Conservation (phyloP, 2,888 invertebrate genomes). For the Drosophila subsilvestris region DNA sequence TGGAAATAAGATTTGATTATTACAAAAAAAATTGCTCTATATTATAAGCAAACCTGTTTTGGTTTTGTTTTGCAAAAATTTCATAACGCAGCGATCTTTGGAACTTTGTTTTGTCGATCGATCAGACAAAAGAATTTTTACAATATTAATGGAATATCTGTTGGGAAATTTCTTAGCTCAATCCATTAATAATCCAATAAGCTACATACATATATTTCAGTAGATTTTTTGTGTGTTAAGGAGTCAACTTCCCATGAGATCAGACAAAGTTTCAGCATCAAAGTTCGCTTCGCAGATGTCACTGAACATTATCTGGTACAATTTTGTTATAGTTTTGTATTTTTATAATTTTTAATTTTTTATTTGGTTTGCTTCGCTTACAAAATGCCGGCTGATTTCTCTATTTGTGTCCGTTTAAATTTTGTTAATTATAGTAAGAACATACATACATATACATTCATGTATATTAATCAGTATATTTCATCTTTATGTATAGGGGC, state of each 20-base stretch:
- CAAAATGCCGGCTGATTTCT: conserved; percentile 39
- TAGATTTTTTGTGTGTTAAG: not conserved
- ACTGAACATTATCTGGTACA: conserved; percentile 38
- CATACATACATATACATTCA: conserved; percentile 19
- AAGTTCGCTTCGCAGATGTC: conserved; percentile 24
- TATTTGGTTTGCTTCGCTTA: conserved; percentile 26
- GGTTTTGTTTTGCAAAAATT: conserved; percentile 12
- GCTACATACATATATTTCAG: not conserved
- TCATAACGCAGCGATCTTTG: conserved; percentile 13
- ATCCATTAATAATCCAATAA: not conserved
- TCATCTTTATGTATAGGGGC: conserved; percentile 19
- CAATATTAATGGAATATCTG: conserved; percentile 33
- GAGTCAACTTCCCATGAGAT: conserved; percentile 32
- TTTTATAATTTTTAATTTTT: conserved; percentile 2
- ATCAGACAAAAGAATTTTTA: conserved; percentile 8
- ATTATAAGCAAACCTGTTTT: conserved; percentile 36
- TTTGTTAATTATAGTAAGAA: conserved; percentile 41
- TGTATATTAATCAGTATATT: conserved; percentile 25
- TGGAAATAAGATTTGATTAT: conserved; percentile 39
- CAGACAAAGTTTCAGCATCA: conserved; percentile 29
- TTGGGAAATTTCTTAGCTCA: not conserved
- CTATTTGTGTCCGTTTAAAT: conserved; percentile 43
- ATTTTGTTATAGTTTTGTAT: conserved; percentile 28
- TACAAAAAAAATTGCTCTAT: conserved; percentile 33
- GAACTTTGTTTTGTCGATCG: conserved; percentile 17